Conservation (phyloP, 2,113 vertebrate genomes). For the Nannospalax galili region DNA sequence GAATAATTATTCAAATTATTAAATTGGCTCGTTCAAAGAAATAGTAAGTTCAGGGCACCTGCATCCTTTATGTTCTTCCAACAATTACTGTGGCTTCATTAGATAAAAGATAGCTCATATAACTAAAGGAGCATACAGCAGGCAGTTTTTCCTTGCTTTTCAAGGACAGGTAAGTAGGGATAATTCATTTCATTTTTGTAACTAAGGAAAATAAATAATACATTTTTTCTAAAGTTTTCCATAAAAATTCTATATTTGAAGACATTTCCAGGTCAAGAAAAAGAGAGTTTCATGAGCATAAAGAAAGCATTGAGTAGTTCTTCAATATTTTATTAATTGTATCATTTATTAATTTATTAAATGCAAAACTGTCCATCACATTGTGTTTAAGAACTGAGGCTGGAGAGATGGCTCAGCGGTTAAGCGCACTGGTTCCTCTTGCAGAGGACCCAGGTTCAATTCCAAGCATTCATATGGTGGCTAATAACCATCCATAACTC, state of each 20-base stretch:
- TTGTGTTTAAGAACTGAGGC: neutral
- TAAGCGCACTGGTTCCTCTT: no score
- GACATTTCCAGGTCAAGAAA: neutral
- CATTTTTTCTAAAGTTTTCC: neutral
- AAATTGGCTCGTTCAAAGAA: neutral
- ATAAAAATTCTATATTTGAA: neutral
- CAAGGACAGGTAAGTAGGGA: neutral
- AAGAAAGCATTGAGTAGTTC: neutral
- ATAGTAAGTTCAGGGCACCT: neutral
- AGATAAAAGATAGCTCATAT: neutral
- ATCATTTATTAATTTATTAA: neutral
- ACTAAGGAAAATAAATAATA: neutral
- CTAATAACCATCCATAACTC: no score
- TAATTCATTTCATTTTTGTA: neutral
- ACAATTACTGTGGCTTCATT: neutral
- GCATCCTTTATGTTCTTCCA: neutral
- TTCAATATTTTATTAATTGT: neutral
- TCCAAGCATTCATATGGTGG: no score
- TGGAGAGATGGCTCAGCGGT: no score
- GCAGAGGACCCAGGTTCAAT: no score
- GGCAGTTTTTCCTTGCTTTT: neutral
- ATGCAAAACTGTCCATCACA: neutral
- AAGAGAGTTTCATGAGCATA: neutral
- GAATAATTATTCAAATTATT: no score
- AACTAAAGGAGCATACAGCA: neutral